Percentiles rank a stretch among this genome's conserved stretches.
These are phyloP conservation scores for Drosophila melanica DNA, from an alignment of 1,140 invertebrate species.

Conservation along the genomic window DNA sequence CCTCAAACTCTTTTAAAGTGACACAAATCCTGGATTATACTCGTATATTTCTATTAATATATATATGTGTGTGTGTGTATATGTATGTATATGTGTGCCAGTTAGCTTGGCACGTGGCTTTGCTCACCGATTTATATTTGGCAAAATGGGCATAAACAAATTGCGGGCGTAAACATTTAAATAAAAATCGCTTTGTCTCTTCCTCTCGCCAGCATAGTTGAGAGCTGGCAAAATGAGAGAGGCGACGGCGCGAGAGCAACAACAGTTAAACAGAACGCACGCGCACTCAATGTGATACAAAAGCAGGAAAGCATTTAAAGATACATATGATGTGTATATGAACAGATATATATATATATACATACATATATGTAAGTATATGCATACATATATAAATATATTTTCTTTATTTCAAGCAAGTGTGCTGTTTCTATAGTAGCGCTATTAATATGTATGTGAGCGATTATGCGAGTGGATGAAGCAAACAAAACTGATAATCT, in stretches of 20 bases:
- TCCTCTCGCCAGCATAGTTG: constrained; percentile 16
- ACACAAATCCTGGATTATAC: neutral
- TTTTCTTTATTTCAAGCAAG: constrained; percentile 30
- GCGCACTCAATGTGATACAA: constrained; percentile 62
- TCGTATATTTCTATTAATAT: too few relatives aligned
- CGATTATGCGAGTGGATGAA: constrained; percentile 5
- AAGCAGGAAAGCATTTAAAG: constrained; percentile 59
- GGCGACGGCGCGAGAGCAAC: neutral
- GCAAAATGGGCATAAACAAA: constrained; percentile 42
- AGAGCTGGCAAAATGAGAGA: constrained; percentile 12
- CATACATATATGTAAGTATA: constrained; percentile 3
- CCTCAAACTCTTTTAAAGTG: constrained; percentile 53
- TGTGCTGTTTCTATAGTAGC: constrained; percentile 24
- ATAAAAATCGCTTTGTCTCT: constrained; percentile 29
- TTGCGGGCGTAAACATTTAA: constrained; percentile 43
- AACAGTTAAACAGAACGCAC: constrained; percentile 51
- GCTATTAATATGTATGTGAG: neutral
- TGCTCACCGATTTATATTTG: constrained; percentile 37
- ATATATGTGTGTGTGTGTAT: too few relatives aligned
- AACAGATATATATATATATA: constrained; percentile 10
- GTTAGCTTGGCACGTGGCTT: neutral
- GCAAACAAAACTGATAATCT: constrained; percentile 4
- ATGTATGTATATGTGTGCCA: too few relatives aligned
- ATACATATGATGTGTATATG: constrained; percentile 51
- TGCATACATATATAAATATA: constrained; percentile 8